Evolutionary conservation across 2,888 invertebrate genomes (phyloP).

Genomic region (Andrena bucephala): DNA sequence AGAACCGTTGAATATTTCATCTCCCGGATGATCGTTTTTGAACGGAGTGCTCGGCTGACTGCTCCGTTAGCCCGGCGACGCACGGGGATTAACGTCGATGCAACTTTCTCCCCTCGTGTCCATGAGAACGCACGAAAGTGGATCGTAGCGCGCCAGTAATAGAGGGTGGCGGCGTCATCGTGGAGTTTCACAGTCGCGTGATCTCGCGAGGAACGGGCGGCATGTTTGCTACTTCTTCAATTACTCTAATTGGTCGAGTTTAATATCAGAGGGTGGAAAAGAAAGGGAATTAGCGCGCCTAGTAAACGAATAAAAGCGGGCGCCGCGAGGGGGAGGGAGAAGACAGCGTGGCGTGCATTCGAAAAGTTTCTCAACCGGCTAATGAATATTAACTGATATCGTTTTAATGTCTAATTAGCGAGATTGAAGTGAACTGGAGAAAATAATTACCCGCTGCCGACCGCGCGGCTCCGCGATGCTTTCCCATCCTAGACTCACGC

Average conservation of each 20-base stretch:
- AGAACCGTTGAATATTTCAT: neutral
- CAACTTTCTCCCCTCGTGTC: neutral
- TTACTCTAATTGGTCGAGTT: slow-evolving; percentile 61
- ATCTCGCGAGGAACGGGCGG: slow-evolving; percentile 32
- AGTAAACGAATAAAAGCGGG: slow-evolving; percentile 20
- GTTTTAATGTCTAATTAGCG: slow-evolving; percentile 33
- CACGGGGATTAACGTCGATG: neutral
- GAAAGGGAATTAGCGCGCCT: neutral
- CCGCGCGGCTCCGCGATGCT: neutral
- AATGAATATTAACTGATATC: slow-evolving; percentile 35
- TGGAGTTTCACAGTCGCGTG: slow-evolving; percentile 32
- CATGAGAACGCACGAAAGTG: slow-evolving; percentile 15
- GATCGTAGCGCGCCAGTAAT: slow-evolving; percentile 33
- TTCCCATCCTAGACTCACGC: neutral
- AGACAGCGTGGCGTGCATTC: slow-evolving; percentile 1
- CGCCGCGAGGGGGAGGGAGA: neutral
- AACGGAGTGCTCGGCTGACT: neutral
- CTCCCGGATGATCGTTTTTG: neutral
- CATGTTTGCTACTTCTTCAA: slow-evolving; percentile 51
- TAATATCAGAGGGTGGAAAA: slow-evolving; percentile 27
- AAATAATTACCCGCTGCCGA: neutral
- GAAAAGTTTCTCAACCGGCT: slow-evolving; percentile 28
- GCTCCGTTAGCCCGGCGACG: neutral
- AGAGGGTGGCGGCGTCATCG: slow-evolving; percentile 8
- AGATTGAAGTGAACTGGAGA: slow-evolving; percentile 12